Base-by-base conservation (phyloP, 2,797 vertebrate genomes). In the Sebastes melanostomus region DNA sequence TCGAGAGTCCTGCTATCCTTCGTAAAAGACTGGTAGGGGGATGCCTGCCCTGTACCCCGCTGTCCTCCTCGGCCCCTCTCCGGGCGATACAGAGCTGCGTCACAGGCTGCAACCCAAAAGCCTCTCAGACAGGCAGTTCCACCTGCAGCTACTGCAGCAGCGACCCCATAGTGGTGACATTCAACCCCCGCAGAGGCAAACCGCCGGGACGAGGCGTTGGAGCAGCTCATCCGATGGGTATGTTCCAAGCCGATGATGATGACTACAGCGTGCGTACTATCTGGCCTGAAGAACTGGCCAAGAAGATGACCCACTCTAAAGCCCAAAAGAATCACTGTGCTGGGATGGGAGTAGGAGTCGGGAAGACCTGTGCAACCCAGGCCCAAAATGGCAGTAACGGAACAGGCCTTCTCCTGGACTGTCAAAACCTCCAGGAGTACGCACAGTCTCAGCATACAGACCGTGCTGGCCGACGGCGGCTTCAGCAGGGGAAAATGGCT, bases 101-200 rank as follows among this genome's bases (percentile, higher is more conserved):
- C 78, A 95, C 93, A 11, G 95, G 95, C 58, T 97, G 96, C 91
- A 95, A 96, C 86, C 96, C 96, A 54, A 96, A 96, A 93, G 92
- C 96, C 34, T 95, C 95, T 65, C 96, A 96, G 85, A 95, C 96
- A 0, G 95, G 95, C 72, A 96, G 96, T 77, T 97, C 97, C 56
- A 96, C 96, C 78, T 97, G 96, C 90, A 97, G 96, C 89, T 97
- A 97, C 90, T 97, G 96, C 88, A 97, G 96, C 94, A 97, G 97
- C 32, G 96, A 97, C 85, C 96, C 97, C 32, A 97, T 97, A 73
- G 97, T 97, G 36, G 96, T 97, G 80, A 97, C 96, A 46, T 97
- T 94, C 72, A 96, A 97, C 86, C 96, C 96, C 56, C 95, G 93
- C 54, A 86, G 95, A 71, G 88, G 92, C 27, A 96, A 96, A 85